Evolutionary conservation across 2,888 invertebrate genomes (phyloP).

Genomic region (Cosmopolites sordidus): DNA sequence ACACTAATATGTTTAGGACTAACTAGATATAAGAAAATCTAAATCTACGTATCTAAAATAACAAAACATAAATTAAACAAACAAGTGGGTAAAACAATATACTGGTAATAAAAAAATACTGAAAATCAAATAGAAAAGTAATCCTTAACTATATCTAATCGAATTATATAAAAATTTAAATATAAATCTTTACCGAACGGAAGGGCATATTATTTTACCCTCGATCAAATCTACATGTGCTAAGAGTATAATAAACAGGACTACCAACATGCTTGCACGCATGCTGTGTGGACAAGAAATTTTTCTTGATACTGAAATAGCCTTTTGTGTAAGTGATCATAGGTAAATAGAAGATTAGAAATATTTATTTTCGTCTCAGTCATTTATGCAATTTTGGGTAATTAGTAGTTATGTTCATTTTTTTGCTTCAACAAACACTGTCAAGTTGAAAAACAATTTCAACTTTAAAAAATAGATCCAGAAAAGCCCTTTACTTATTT

Average conservation of each 20-base stretch:
- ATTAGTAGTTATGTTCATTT: no score
- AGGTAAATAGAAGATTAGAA: neutral
- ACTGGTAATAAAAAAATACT: neutral
- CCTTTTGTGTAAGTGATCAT: conserved; percentile 20
- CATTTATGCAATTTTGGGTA: no score
- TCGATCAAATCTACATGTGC: neutral
- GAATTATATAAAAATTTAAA: no score
- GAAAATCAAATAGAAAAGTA: neutral
- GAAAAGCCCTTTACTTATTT: no score
- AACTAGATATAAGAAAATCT: neutral
- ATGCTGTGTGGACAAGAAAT: conserved; percentile 24
- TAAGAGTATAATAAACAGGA: neutral
- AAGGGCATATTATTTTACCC: conserved; percentile 1
- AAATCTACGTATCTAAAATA: neutral
- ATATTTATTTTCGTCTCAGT: neutral
- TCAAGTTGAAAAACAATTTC: no score
- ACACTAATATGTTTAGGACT: no score
- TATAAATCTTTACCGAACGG: no score
- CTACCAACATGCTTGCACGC: conserved; percentile 14
- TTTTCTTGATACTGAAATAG: conserved; percentile 41
- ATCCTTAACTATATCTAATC: no score
- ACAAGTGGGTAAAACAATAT: neutral
- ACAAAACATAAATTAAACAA: neutral
- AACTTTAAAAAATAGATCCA: no score
- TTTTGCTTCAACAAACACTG: no score